Base-by-base conservation (phyloP, 2,113 vertebrate species). In the Rhodinocichla rosea region DNA sequence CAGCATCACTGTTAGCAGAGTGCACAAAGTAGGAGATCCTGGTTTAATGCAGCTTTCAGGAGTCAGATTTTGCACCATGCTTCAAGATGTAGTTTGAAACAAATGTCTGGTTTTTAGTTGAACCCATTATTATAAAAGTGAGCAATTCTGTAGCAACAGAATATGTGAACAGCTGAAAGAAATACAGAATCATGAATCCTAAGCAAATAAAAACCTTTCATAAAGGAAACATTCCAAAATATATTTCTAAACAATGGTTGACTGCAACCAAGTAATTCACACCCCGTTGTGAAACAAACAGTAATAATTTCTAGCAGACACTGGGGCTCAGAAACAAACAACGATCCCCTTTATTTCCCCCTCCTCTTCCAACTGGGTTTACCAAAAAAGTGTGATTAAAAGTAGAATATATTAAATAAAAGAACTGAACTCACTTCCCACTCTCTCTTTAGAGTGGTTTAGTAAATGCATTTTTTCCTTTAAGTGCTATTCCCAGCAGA, bases 211-310 rank as follows among this genome's bases (percentile, higher is more conserved):
- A 96, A 96, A 78, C 9, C 83, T 95, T 96, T 87, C 87, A 93
- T 75, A 96, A 92, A 89, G 77, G 89, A 95, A 90, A 68, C 90
- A 92, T 95, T 96, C 95, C 95, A 94, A 95, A 94, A 95, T 83
- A 82, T 69, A 93, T 93, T 96, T 95, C 94, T 73, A 95, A 97
- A 96, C 95, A 96, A 97, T 92, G 92, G 83, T 87, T 95, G 94
- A 96, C 83, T 93, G 88, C 91, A 91, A 95, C 95, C 94, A 97
- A 95, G 86, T 89, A 88, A 92, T 96, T 96, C 94, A 85, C 95
- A 92, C 94, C 90, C 94, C 4, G 3, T 74, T 79, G 90, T 96
- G 91, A 95, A 96, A 93, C 69, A 95, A 97, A 94, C 78, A 92
- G 89, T 62, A 90, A 90, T 94, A 95, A 90, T 95, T 91, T 89